Evolutionary conservation across 2,113 vertebrate genomes (phyloP).

Genomic region (Orycteropus afer): DNA sequence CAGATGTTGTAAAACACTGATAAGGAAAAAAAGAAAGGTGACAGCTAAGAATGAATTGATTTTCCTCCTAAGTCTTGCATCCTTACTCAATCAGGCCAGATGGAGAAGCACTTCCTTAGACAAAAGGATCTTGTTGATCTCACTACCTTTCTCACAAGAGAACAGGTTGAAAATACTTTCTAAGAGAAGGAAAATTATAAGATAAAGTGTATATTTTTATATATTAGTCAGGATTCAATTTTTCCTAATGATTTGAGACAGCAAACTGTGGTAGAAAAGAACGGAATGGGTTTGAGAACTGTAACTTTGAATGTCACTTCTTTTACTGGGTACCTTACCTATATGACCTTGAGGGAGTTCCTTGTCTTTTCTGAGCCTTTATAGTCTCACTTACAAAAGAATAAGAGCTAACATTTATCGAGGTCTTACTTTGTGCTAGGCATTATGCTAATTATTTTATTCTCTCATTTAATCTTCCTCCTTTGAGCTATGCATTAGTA

Average conservation of each 20-base stretch:
- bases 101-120: conserved; percentile 62
- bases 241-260: conserved; percentile 68
- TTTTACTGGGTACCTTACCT: conserved; percentile 46
- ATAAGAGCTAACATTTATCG: conserved; percentile 23
- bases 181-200: conserved; percentile 56
- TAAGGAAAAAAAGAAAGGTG: conserved; percentile 13
- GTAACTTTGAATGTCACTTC: conserved; percentile 64
- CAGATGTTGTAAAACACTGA: conserved; percentile 70
- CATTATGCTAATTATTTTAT: conserved; percentile 8
- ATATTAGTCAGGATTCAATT: conserved; percentile 80
- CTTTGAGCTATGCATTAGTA: background rate
- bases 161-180: conserved; percentile 55
- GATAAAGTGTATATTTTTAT: conserved; percentile 66
- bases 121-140: conserved; percentile 64
- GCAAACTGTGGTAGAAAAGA: conserved; percentile 56
- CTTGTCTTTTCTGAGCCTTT: background rate
- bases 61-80: conserved; percentile 24
- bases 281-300: background rate
- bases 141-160: conserved; percentile 47
- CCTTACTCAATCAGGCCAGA: conserved; percentile 66
- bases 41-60: conserved; percentile 69
- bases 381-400: conserved; percentile 18
- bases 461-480: background rate
- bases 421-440: conserved; percentile 31
- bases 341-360: conserved; percentile 56